phyloP scores from a whole-genome alignment of 2,113 vertebrate genomes.

The Athene noctua region DNA sequence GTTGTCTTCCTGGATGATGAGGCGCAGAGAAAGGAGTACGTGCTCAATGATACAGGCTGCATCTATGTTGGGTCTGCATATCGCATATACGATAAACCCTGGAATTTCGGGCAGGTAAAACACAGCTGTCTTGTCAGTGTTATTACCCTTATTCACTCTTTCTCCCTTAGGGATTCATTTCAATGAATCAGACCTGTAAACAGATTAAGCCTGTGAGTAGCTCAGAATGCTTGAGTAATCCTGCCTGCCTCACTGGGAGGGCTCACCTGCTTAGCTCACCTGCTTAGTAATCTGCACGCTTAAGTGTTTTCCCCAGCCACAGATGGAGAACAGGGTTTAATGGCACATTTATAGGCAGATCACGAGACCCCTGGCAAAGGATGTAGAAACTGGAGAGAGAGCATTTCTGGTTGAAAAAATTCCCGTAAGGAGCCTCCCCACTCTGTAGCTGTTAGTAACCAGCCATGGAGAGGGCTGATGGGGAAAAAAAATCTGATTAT shows the following conservation, averaged over 20 bases:
- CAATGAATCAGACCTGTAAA: not conserved
- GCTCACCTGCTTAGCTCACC: not conserved
- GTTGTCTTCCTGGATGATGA: conserved; percentile 39
- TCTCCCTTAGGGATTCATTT: not conserved
- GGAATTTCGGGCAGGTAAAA: conserved; percentile 76
- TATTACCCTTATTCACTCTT: not conserved
- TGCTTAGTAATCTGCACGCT: not conserved
- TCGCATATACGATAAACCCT: conserved; percentile 59
- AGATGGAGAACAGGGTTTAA: not conserved
- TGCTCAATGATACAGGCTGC: conserved; percentile 68
- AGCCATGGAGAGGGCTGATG: not conserved
- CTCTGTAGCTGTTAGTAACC: not conserved
- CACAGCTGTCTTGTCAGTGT: not conserved
- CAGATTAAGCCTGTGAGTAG: not conserved
- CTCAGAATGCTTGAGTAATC: not conserved
- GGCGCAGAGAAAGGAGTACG: conserved; percentile 46
- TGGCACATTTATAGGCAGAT: not conserved
- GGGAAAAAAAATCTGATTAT: not conserved
- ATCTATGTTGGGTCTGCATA: conserved; percentile 61
- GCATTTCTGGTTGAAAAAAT: not conserved
- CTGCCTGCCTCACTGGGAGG: not conserved
- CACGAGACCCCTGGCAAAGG: not conserved
- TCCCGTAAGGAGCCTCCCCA: not conserved
- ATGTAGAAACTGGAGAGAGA: not conserved
- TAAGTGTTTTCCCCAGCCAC: not conserved